These are phyloP conservation scores for Neopelma chrysocephalum DNA, from an alignment of 2,797 vertebrate genomes.

Conservation along the genomic window DNA sequence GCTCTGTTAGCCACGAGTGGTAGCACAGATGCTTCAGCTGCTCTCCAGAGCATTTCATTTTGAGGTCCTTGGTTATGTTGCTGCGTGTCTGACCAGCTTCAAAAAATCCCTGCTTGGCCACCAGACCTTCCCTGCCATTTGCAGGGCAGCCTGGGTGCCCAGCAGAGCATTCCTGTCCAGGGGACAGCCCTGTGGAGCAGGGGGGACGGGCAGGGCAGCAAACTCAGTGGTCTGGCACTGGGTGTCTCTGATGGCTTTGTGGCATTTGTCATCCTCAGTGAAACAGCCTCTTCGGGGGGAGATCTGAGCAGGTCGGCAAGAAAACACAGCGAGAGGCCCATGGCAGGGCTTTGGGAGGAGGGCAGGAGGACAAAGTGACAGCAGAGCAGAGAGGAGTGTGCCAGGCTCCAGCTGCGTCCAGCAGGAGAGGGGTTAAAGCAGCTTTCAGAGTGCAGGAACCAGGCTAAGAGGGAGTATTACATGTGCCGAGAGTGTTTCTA, in stretches of 20 bases:
- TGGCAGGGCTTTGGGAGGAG: background rate
- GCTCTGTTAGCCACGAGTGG: background rate
- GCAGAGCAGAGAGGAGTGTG: background rate
- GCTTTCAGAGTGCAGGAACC: background rate
- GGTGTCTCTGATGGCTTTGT: background rate
- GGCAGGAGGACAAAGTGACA: accelerated
- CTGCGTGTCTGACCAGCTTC: background rate
- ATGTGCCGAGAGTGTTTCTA: background rate
- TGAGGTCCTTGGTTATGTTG: background rate
- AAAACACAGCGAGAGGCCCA: background rate
- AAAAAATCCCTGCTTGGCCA: background rate
- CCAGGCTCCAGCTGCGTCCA: background rate
- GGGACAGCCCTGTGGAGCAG: background rate
- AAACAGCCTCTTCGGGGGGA: background rate
- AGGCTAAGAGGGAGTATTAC: background rate
- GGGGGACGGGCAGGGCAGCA: background rate
- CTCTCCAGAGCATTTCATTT: background rate
- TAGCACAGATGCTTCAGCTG: background rate
- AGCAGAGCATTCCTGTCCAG: background rate
- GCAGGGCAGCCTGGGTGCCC: background rate
- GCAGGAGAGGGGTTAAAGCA: background rate
- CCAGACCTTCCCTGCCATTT: background rate
- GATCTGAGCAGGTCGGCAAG: background rate
- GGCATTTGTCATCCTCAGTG: background rate
- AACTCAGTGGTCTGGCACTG: background rate